phyloP scores from a whole-genome alignment of 2,888 invertebrate species.

The Prosapia bicincta region DNA sequence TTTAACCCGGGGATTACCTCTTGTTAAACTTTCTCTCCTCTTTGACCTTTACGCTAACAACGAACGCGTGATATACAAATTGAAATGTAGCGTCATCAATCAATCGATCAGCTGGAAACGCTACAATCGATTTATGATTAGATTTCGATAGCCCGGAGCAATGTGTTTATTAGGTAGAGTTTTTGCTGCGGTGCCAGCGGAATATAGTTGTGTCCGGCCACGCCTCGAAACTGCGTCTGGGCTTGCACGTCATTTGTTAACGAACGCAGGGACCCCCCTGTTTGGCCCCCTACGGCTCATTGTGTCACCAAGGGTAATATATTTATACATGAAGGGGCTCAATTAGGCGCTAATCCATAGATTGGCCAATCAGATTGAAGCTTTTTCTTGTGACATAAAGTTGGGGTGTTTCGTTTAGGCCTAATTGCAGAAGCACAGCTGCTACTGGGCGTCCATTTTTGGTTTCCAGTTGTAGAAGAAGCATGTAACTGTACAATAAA shows the following conservation, averaged over 20 bases:
- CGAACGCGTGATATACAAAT: background rate
- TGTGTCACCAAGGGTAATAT: background rate
- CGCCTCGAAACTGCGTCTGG: background rate
- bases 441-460: background rate
- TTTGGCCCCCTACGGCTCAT: background rate
- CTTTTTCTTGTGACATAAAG: background rate
- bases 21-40: background rate
- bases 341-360: background rate
- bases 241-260: background rate
- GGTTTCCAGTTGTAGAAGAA: no score
- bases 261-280: background rate
- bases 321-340: background rate
- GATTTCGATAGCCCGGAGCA: background rate
- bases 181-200: background rate
- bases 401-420: conserved; percentile 2
- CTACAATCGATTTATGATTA: background rate
- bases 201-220: background rate
- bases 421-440: background rate
- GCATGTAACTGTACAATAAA: no score
- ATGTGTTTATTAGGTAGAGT: background rate
- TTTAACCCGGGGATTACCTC: background rate
- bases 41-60: background rate
- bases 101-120: background rate
- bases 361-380: conserved; percentile 2
- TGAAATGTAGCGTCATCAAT: background rate